phyloP scores from a whole-genome alignment of 2,113 vertebrate species.

The Arenaria interpres region DNA sequence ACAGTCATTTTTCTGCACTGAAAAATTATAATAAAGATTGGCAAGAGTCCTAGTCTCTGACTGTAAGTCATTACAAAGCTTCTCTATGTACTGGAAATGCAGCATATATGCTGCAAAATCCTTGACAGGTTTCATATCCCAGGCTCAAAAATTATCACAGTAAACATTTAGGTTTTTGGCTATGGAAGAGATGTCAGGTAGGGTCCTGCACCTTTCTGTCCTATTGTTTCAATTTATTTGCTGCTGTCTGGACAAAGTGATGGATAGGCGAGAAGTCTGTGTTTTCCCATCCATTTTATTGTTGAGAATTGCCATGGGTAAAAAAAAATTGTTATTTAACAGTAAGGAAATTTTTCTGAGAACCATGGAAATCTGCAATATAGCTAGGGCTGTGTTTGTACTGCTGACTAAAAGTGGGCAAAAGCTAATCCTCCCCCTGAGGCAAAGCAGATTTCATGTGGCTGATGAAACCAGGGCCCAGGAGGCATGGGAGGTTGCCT shows the following conservation, averaged over 20 bases:
- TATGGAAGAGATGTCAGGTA: neutral
- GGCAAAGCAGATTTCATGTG: neutral
- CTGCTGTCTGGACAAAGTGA: neutral
- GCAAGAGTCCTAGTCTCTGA: neutral
- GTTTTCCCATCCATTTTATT: neutral
- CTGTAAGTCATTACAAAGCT: neutral
- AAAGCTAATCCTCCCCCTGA: neutral
- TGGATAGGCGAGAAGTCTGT: neutral
- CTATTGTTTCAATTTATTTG: neutral
- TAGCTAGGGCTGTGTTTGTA: neutral
- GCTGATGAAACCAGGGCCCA: neutral
- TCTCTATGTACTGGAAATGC: neutral
- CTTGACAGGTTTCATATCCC: neutral
- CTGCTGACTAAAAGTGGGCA: neutral
- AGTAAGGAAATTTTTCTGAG: neutral
- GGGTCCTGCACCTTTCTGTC: neutral
- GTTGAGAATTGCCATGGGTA: neutral
- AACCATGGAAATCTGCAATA: neutral
- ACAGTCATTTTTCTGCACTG: neutral
- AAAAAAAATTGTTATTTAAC: neutral
- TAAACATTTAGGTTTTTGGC: neutral
- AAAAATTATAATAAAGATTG: conserved; percentile 8
- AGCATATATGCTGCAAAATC: neutral
- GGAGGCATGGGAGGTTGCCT: rapidly evolving
- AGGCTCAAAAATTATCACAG: neutral